Evolutionary conservation across 2,888 invertebrate species (phyloP), one percentile per base, ranked within the genome.

Genomic region (Philonicus albiceps): DNA sequence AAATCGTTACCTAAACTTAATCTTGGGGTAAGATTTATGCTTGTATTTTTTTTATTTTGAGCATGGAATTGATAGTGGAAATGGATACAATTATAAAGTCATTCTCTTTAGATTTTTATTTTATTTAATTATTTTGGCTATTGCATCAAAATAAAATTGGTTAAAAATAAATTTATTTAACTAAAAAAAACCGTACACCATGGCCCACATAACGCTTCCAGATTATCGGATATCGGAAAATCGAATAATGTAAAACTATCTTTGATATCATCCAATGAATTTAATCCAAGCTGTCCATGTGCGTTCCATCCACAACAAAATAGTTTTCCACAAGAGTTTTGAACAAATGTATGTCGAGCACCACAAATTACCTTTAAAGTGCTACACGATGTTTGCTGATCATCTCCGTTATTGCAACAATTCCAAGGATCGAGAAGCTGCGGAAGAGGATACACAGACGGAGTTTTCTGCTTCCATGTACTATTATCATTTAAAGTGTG

Each of bases 241-340:
- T 91, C 88, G 49, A 92, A 87, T 88, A 88, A 87, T 84, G 88
- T 89, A 88, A 91, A 91, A 64, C 88, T 86, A 86, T 90, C 89
- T 22, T 74, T 34, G 78, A 89, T 89, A 88, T 90, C 89, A 88
- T 91, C 91, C 37, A 85, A 64, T 91, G 89, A 40, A 90, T 89
- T 30, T 84, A 93, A 89, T 13, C 95, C 96, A 75, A 98, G 91
- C 90, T 98, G 97, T 1, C 96, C 96, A 92, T 97, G 96, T 89
- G 95, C 95, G 92, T 97, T 97, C 93, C 95, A 96, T 16, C 98
- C 98, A 90, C 95, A 93, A 0, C 96, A 95, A 94, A 95, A 96
- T 16, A 97, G 90, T 49, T 93, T 92, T 19, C 95, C 94, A 89
- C 95, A 94, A 88, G 94, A 95, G 93, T 95, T 93, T 88, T 95